Evolutionary conservation across 1,140 invertebrate species (phyloP), one percentile per base, ranked within the genome.

Genomic region (Helicoverpa zea): DNA sequence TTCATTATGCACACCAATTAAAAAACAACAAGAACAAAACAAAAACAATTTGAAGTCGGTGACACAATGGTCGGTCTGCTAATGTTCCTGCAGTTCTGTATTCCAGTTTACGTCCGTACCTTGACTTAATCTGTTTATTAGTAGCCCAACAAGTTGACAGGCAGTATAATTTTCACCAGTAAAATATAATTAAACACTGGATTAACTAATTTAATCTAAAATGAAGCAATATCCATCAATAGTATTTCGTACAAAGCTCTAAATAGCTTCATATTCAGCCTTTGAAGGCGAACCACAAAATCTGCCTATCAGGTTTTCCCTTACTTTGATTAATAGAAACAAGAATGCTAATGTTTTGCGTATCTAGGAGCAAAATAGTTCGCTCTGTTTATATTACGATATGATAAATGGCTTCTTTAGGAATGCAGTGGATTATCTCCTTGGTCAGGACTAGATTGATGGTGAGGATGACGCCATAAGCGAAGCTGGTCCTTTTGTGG

Each of bases 221-320:
- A 72, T 54, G 18, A 64, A 47, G 35, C 35, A 64, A 64, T 64
- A 43, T 3, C 23, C 16, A 54, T 54, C 23, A 72, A 54, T 30
- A 30, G 18, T 30, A 29, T 14, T 72, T 43, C 64, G 16, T 68
- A 49, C 49, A 4, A 72, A 77, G 7, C 49, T n/a, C 59, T 56
- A 52, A 64, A 77, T 63, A 59, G 30, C 54, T 74, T 47, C 30
- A 35, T 29, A 76, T 77, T 66, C 79, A 80, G 63, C 81, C 81
- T 83, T 80, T 47, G 81, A 83, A 83, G 81, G 81, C 64, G 64
- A 79, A 56, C 78, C 18, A 72, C 78, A 83, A 83, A 77, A 76
- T 80, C 72, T 68, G 23, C 29, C 66, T 68, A 80, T 83, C 79
- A 66, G 51, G 52, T 75, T 75, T 75, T 68, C 72, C 59, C 51